Base-by-base conservation (phyloP, 2,888 invertebrate genomes). In the Drosophila prostipennis region DNA sequence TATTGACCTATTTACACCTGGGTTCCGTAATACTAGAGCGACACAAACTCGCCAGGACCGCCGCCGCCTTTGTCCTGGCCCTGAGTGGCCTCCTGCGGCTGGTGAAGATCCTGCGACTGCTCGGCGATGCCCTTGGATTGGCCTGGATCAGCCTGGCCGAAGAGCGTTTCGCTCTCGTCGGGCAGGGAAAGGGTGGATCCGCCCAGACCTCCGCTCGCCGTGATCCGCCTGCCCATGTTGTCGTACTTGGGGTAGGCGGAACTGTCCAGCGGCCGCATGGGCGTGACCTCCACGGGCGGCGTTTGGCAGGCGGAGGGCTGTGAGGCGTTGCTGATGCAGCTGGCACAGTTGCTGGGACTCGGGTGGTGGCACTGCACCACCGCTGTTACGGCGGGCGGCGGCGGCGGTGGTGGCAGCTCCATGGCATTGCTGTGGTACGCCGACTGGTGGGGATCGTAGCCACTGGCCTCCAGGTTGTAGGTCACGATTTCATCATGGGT, bases 171-270 rank as follows among this genome's bases (percentile, higher is more conserved):
- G 52, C 83, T 91, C 74, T 92, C 93, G 86, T 95, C 96, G 73
- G 96, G 96, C 77, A 97, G 93, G 32, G 97, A 97, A 90, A 97
- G 94, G 29, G 96, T 96, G 8, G 97, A 97, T 90, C 96, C 96
- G 42, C 87, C 78, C 52, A 81, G 52, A 0, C 68, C 82, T 51
- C 97, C 97, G 73, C 96, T 96, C 37, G 97, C 97, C 10, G 97
- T 97, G 55, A 97, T 96, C 76, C 97, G 94, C 56, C 97, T 96
- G 7, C 97, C 97, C 96, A 97, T 96, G 92, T 97, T 97, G 92
- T 98, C 97, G 91, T 97, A 97, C 72, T 96, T 95, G 74, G 91
- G 89, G 48, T 88, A 87, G 34, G 87, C 88, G 26, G 80, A 79
- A n/a, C 83, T 85, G 29, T 85, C 77, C 11, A 80, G 75, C 1